Percentiles rank a stretch among this genome's conserved stretches.
Evolutionary conservation across 2,797 vertebrate species (phyloP).

Genomic region (Sebastes melanostomus): DNA sequence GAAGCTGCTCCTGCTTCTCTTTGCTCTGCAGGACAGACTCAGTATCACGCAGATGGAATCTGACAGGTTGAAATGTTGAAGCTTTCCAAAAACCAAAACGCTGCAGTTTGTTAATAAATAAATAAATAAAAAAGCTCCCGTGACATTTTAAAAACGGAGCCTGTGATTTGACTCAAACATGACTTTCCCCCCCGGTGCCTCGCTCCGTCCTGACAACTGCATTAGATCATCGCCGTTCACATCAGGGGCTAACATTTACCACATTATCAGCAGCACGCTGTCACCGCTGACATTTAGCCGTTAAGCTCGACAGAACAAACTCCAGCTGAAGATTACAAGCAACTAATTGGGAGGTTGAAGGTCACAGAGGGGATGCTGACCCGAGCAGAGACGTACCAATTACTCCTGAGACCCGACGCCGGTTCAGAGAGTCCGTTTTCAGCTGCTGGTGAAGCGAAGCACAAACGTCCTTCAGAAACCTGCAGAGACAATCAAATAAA

Average conservation of each 20-base stretch:
- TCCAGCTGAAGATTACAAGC: not conserved
- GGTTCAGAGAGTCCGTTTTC: not conserved
- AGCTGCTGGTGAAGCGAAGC: not conserved
- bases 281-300: conserved; percentile 4
- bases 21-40: not conserved
- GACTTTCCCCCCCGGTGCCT: not conserved
- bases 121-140: not conserved
- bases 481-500: not conserved
- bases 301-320: not conserved
- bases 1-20: not conserved
- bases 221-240: not conserved
- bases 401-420: not conserved
- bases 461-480: not conserved
- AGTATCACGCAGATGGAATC: not conserved
- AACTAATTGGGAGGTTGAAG: conserved; percentile 9
- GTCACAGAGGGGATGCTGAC: not conserved
- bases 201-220: not conserved
- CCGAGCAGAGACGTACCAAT: not conserved
- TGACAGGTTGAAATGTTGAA: not conserved
- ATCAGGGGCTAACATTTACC: not conserved
- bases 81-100: not conserved
- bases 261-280: not conserved
- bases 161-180: not conserved
- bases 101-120: not conserved
- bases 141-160: conserved; percentile 12